phyloP scores from a whole-genome alignment of 2,888 invertebrate species.

The Machimus atricapillus region DNA sequence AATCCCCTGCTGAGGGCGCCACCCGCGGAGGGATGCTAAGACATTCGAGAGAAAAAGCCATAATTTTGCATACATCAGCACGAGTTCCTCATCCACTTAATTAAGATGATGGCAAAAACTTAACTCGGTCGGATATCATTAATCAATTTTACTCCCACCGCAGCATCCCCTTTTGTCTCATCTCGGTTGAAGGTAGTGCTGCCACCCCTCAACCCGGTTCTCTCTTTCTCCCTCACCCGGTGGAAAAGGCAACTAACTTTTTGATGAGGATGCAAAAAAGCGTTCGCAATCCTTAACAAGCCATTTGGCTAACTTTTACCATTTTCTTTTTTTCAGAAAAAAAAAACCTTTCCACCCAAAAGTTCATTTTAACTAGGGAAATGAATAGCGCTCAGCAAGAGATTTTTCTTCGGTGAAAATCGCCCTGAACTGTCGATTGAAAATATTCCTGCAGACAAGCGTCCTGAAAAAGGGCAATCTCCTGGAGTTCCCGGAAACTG shows the following conservation, averaged over 20 bases:
- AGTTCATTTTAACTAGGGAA: not conserved
- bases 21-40: not conserved
- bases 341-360: not conserved
- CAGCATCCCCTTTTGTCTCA: not conserved
- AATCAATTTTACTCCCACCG: slow-evolving; percentile 25
- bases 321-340: not conserved
- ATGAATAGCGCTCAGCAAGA: not conserved
- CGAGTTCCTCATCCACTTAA: slow-evolving; percentile 30
- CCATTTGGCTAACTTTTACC: not conserved
- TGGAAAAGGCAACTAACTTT: not conserved
- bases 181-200: not conserved
- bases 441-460: not conserved
- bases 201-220: not conserved
- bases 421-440: not conserved
- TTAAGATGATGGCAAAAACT: slow-evolving; percentile 37
- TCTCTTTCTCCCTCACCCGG: not conserved
- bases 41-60: not conserved
- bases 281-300: not conserved
- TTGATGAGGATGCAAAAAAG: slow-evolving; percentile 30
- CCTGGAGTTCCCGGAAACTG: not conserved
- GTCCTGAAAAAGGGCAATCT: not conserved
- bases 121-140: slow-evolving; percentile 34
- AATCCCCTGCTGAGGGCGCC: not conserved
- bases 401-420: not conserved
- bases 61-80: slow-evolving; percentile 38